These are phyloP conservation scores for Hemibagrus wyckioides DNA, from an alignment of 2,113 vertebrate genomes.

Conservation along the genomic window DNA sequence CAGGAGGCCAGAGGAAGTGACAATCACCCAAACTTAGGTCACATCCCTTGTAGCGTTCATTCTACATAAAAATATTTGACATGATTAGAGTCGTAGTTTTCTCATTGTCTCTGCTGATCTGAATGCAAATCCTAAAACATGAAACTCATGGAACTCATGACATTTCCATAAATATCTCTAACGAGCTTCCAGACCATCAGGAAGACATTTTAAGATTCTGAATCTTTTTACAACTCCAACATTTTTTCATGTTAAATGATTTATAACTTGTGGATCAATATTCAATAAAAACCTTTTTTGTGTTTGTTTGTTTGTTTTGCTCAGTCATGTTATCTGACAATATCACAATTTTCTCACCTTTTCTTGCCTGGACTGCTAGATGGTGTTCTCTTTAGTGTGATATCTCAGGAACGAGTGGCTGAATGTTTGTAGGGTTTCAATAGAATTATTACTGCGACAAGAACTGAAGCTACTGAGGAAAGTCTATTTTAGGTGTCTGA, in stretches of 20 bases:
- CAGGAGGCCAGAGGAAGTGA: conserved; percentile 17
- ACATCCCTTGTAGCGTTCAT: neutral
- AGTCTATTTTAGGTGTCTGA: too few species aligned
- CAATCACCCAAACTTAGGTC: conserved; percentile 32
- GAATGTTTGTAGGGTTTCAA: too few species aligned
- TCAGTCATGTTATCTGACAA: too few species aligned
- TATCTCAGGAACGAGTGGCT: too few species aligned
- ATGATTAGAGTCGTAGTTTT: neutral
- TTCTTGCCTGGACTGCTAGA: too few species aligned
- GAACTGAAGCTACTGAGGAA: too few species aligned
- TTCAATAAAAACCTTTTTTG: neutral
- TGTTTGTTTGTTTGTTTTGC: neutral
- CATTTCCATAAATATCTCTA: neutral
- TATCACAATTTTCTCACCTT: too few species aligned
- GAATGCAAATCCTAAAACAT: neutral
- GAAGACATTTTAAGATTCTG: neutral
- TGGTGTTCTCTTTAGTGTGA: too few species aligned
- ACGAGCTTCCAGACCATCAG: neutral
- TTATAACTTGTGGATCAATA: neutral
- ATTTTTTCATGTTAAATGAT: neutral
- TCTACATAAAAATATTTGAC: neutral
- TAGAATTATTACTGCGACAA: too few species aligned
- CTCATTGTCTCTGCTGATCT: too few species aligned
- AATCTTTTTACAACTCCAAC: neutral
- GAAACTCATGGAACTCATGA: neutral